phyloP scores from a whole-genome alignment of 2,797 vertebrate species.

The Anabacerthia variegaticeps region DNA sequence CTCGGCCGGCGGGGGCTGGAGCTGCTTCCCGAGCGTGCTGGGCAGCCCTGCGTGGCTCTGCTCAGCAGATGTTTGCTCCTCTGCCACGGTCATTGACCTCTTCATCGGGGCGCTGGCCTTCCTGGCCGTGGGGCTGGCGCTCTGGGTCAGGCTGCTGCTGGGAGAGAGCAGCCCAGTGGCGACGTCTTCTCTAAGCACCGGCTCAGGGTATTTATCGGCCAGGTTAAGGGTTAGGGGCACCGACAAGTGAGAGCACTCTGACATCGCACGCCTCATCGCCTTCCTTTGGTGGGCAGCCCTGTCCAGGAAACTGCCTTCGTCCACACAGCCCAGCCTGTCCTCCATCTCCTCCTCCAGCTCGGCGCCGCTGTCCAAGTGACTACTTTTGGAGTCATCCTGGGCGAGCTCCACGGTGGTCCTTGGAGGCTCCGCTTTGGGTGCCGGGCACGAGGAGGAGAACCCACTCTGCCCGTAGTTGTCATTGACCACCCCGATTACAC shows the following conservation, averaged over 20 bases:
- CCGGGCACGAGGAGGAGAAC: background rate
- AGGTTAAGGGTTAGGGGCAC: conserved; percentile 88
- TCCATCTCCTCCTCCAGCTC: conserved; percentile 63
- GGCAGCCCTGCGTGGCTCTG: background rate
- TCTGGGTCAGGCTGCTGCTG: conserved; percentile 48
- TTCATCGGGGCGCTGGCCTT: conserved; percentile 75
- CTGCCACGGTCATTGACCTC: conserved; percentile 86
- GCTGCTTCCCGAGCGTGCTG: background rate
- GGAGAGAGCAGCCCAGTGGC: conserved; percentile 70
- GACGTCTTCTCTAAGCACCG: conserved; percentile 62
- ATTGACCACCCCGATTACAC: conserved; percentile 66
- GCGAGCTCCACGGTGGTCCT: conserved; percentile 73
- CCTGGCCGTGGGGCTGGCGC: conserved; percentile 42
- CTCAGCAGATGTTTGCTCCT: conserved; percentile 74
- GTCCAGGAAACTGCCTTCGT: conserved; percentile 23
- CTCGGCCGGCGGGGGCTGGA: background rate
- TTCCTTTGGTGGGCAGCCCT: conserved; percentile 87
- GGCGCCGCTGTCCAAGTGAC: background rate
- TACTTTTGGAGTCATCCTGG: conserved; percentile 72
- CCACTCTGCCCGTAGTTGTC: conserved; percentile 62
- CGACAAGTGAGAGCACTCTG: conserved; percentile 91
- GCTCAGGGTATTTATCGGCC: conserved; percentile 88
- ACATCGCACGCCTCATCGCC: conserved; percentile 92
- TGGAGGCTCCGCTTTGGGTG: conserved; percentile 46
- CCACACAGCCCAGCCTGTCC: conserved; percentile 20